phyloP scores from a whole-genome alignment of 2,888 invertebrate genomes.

The Schrankia costaestrigalis region DNA sequence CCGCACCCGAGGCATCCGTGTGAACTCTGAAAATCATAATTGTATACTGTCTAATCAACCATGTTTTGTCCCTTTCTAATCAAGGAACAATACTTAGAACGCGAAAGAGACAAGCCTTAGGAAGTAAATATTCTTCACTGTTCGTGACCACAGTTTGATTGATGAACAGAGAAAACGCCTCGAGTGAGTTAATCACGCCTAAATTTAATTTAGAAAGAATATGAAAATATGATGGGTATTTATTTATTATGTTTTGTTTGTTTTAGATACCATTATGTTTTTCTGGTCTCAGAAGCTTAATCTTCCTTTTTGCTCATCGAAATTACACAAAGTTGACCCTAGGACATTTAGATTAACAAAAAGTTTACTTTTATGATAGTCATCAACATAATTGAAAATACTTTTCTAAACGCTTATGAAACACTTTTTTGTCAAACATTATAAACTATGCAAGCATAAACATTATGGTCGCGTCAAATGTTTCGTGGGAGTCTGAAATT shows the following conservation, averaged over 20 bases:
- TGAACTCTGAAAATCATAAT: slow-evolving; percentile 71
- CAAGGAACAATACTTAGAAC: slow-evolving; percentile 13
- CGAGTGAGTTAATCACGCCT: slow-evolving; percentile 74
- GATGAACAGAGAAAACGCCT: slow-evolving; percentile 80
- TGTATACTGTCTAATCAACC: slow-evolving; percentile 62
- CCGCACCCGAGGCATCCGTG: slow-evolving; percentile 57
- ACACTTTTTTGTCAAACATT: slow-evolving; percentile 44
- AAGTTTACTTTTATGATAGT: slow-evolving; percentile 5
- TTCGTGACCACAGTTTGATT: slow-evolving; percentile 66
- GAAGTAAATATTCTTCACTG: slow-evolving; percentile 65
- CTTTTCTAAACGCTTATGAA: slow-evolving; percentile 16
- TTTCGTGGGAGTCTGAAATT: slow-evolving; percentile 70
- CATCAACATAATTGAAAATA: slow-evolving; percentile 13
- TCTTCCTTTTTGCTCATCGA: slow-evolving; percentile 26
- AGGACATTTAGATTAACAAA: slow-evolving; percentile 19
- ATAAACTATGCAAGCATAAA: slow-evolving; percentile 30
- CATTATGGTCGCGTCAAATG: slow-evolving; percentile 67
- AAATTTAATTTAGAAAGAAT: slow-evolving; percentile 76
- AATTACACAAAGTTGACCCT: slow-evolving; percentile 30
- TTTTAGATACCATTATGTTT: slow-evolving; percentile 58
- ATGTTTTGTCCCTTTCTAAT: slow-evolving; percentile 42
- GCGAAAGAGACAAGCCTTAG: slow-evolving; percentile 53
- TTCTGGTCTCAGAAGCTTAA: slow-evolving; percentile 32
- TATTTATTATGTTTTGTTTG: slow-evolving; percentile 71
- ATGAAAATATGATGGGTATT: slow-evolving; percentile 56